phyloP scores from a whole-genome alignment of 2,113 vertebrate species.

The Lepisosteus oculatus region DNA sequence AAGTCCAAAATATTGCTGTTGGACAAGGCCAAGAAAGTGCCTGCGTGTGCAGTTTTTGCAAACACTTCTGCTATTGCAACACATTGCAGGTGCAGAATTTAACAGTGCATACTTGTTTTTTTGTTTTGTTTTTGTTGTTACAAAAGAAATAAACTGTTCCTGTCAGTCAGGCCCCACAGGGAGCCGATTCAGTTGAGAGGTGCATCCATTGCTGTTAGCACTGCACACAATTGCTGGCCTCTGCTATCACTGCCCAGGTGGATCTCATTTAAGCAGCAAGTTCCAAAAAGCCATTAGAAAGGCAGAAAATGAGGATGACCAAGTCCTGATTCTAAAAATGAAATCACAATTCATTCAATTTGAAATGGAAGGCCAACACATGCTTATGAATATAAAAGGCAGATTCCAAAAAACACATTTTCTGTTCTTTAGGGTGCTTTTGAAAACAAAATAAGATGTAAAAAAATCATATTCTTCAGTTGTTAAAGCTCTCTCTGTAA shows the following conservation, averaged over 20 bases:
- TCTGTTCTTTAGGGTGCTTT: no score
- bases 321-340: constrained; percentile 14
- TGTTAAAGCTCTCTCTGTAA: no score
- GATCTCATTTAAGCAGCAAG: constrained; percentile 40
- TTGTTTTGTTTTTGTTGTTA: constrained; percentile 34
- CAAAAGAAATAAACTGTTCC: constrained; percentile 47
- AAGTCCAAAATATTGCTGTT: constrained; percentile 55
- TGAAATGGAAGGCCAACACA: constrained; percentile 1
- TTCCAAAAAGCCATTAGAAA: constrained; percentile 28
- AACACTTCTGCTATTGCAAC: constrained; percentile 43
- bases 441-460: no score
- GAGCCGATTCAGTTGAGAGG: constrained; percentile 25
- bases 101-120: constrained; percentile 32
- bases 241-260: constrained; percentile 42
- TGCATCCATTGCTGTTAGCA: constrained; percentile 31
- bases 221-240: constrained; percentile 34
- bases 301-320: constrained; percentile 24
- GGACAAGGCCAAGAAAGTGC: constrained; percentile 64
- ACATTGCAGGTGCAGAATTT: constrained; percentile 63
- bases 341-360: constrained; percentile 1
- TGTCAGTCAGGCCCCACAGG: constrained; percentile 37
- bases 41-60: constrained; percentile 47
- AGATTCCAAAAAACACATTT: background rate
- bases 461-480: no score
- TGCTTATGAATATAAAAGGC: constrained; percentile 5